Conservation (phyloP, 35 echinoderm and acorn worm genomes). For the Eucidaris tribuloides region DNA sequence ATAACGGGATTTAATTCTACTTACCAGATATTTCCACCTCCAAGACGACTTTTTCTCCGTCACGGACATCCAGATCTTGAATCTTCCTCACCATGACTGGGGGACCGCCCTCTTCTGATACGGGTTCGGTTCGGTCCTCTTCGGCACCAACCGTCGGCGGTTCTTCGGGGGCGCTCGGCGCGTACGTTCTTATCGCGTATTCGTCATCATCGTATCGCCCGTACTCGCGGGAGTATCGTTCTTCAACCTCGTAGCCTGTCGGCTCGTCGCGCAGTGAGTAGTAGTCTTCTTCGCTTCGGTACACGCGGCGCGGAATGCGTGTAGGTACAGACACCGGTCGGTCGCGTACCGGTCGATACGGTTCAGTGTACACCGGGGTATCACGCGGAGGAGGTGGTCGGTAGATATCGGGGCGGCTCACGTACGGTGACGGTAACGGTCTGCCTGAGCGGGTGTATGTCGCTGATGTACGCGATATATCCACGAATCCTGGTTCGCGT, state of each 20-base stretch:
- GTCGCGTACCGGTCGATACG: slow-evolving; percentile 14
- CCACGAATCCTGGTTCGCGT: not conserved
- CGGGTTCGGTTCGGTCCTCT: slow-evolving; percentile 4
- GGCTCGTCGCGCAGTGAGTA: not conserved
- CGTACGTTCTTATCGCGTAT: not conserved
- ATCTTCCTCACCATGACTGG: slow-evolving; percentile 58
- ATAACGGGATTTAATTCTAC: slow-evolving; percentile 21
- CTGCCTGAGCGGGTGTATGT: slow-evolving; percentile 16
- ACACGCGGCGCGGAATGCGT: slow-evolving; percentile 15
- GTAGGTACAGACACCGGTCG: not conserved
- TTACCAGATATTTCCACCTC: slow-evolving; percentile 91
- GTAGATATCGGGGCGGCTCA: not conserved
- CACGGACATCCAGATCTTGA: slow-evolving; percentile 68
- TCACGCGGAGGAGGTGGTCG: not conserved
- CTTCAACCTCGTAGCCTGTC: not conserved
- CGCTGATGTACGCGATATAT: slow-evolving; percentile 13
- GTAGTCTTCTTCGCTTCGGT: slow-evolving; percentile 19
- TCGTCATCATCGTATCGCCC: slow-evolving; percentile 9
- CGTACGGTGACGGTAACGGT: not conserved
- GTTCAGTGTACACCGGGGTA: slow-evolving; percentile 5
- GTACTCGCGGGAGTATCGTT: not conserved
- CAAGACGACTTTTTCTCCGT: slow-evolving; percentile 70
- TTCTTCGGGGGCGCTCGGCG: not conserved
- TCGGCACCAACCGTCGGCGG: not conserved
- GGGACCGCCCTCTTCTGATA: slow-evolving; percentile 56